A percentile compares a stretch with the other conserved stretches of the same genome.
These are phyloP conservation scores for Epinotia demarniana DNA, from an alignment of 2,888 invertebrate genomes.

Conservation along the genomic window DNA sequence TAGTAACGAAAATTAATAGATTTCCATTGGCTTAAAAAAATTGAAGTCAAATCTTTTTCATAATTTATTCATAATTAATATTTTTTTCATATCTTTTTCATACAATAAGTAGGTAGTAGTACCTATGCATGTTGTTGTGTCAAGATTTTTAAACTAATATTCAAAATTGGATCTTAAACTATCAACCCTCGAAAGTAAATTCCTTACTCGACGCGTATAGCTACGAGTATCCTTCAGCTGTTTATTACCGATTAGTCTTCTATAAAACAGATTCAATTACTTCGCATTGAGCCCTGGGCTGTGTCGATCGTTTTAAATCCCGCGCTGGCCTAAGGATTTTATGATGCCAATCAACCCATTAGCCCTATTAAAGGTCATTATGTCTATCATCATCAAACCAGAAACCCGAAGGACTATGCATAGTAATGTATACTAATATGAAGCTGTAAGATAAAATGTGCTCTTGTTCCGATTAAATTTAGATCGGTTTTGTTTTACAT, in stretches of 20 bases:
- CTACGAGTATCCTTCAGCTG: slow-evolving; percentile 4
- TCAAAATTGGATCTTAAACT: no score
- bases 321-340: slow-evolving; percentile 62
- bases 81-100: no score
- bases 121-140: no score
- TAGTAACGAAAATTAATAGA: neutral
- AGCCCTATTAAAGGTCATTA: slow-evolving; percentile 73
- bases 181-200: neutral
- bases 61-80: no score
- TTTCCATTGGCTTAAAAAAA: neutral
- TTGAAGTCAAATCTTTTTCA: no score
- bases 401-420: slow-evolving; percentile 58
- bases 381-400: slow-evolving; percentile 66
- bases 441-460: slow-evolving; percentile 27
- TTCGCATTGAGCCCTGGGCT: slow-evolving; percentile 50
- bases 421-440: slow-evolving; percentile 59
- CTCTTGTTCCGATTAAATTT: slow-evolving; percentile 24
- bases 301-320: slow-evolving; percentile 40
- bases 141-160: no score
- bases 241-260: slow-evolving; percentile 50
- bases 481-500: slow-evolving; percentile 21
- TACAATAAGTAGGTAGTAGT: no score
- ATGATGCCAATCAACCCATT: slow-evolving; percentile 74
- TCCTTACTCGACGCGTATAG: neutral
- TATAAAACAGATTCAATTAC: slow-evolving; percentile 68